These are phyloP conservation scores for Cosmia pyralina DNA, from an alignment of 2,888 invertebrate species.

Conservation along the genomic window DNA sequence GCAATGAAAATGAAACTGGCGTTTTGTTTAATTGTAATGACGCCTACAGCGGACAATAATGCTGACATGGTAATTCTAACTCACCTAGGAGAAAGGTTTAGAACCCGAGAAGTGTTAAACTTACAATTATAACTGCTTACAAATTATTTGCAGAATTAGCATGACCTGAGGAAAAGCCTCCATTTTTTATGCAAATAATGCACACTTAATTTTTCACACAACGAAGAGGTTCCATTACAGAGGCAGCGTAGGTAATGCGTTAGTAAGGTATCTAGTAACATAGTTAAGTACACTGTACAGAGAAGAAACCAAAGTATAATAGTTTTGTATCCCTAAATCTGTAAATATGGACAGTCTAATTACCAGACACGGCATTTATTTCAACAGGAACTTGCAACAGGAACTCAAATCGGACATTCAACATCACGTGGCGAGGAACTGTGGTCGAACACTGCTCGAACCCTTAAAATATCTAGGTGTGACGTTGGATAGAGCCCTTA, in stretches of 20 bases:
- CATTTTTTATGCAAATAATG: not conserved
- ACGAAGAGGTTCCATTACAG: not conserved
- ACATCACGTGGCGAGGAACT: not conserved
- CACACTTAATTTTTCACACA: not conserved
- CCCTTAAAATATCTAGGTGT: not conserved
- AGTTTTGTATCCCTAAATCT: slow-evolving; percentile 53
- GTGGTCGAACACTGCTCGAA: not conserved
- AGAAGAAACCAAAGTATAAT: slow-evolving; percentile 33
- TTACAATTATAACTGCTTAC: too few relatives aligned
- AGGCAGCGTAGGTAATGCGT: not conserved
- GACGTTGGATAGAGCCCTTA: not conserved
- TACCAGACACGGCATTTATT: slow-evolving; percentile 29
- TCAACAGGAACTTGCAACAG: too few relatives aligned
- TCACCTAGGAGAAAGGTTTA: not conserved
- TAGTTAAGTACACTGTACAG: slow-evolving; percentile 25
- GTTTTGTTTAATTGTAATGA: slow-evolving; percentile 54
- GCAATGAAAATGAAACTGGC: slow-evolving; percentile 58
- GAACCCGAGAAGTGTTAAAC: not conserved
- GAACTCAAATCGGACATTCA: too few relatives aligned
- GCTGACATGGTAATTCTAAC: not conserved
- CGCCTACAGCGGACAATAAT: not conserved
- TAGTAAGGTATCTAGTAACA: not conserved
- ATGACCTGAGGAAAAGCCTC: not conserved
- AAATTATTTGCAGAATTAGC: too few relatives aligned
- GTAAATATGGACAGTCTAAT: slow-evolving; percentile 62